phyloP scores from a whole-genome alignment of 2,113 vertebrate genomes.

The Lasiurus cinereus region DNA sequence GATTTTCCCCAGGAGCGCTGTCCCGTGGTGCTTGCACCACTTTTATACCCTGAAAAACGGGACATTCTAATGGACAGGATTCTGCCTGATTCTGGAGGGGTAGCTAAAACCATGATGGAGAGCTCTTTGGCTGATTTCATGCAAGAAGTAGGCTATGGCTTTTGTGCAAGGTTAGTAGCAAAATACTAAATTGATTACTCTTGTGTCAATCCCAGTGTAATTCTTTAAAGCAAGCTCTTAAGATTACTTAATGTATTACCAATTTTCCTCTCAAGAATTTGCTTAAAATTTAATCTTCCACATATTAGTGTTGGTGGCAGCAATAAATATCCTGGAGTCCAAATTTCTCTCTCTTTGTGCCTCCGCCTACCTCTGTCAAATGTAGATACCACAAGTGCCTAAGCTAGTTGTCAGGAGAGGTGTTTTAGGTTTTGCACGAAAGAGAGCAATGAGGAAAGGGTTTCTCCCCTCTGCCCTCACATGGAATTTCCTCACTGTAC shows the following conservation, averaged over 20 bases:
- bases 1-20: conserved; percentile 99
- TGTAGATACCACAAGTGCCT: neutral
- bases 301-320: neutral
- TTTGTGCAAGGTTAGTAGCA: conserved; percentile 96
- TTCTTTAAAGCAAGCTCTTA: neutral
- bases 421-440: neutral
- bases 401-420: neutral
- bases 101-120: conserved; percentile 99
- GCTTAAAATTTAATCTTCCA: neutral
- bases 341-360: neutral
- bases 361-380: neutral
- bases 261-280: conserved; percentile 15
- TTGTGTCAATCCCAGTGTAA: neutral
- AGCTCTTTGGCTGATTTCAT: conserved; percentile 99
- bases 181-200: neutral
- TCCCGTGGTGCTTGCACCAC: conserved; percentile 99
- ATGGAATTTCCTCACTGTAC: neutral
- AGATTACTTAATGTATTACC: neutral
- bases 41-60: conserved; percentile 99
- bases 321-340: neutral
- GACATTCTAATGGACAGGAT: conserved; percentile 99
- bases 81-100: conserved; percentile 99
- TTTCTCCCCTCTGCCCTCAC: neutral
- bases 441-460: neutral
- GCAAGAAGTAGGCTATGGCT: conserved; percentile 99